Evolutionary conservation across 2,888 invertebrate species (phyloP), one percentile per base, ranked within the genome.

Genomic region (Crematogaster levior): DNA sequence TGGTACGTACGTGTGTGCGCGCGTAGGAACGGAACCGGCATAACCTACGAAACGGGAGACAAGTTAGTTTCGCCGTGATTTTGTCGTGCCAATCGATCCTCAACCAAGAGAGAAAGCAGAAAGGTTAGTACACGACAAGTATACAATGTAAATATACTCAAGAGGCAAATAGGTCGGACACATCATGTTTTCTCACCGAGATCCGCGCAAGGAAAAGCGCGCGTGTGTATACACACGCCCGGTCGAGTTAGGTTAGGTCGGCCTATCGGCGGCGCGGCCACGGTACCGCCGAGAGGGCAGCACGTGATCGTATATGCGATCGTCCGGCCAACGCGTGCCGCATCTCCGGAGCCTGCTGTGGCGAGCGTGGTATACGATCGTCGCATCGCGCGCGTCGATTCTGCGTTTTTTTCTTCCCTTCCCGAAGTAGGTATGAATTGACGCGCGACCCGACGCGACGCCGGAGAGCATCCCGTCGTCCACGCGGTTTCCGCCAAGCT

Each of bases 31-130:
- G 10, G 21, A 53, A 77, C 90, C 90, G 90, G 91, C 89, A 91
- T 91, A 91, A 91, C 91, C 91, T 87, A 53, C 68, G 84, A 83
- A 73, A n/a, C 27, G 60, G 18, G 21, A 72, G 74, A 37, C n/a
- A 53, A 34, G 24, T 61, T 37, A 53, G 12, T 60, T 46, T 21
- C 24, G 34, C n/a, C 12, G 27, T 6, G n/a, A 30, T 7, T 21
- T 30, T n/a, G 3, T 0, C 24, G 9, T 6, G 24, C 43, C 7
- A 15, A 40, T 40, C 27, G 15, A 51, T 53, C n/a, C 10, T 61
- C 6, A 48, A 18, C 10, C 2, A 9, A 21, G 7, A 15, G 24
- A 1, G 27, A 1, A 9, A n/a, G 15, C 18, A 24, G 37, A 3
- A 15, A 3, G 15, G 7, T 61, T 21, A n/a, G n/a, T n/a, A n/a